A percentile compares a stretch with the other conserved stretches of the same genome.
Conservation (phyloP, 2,797 vertebrate species). For the Limnodromus scolopaceus region DNA sequence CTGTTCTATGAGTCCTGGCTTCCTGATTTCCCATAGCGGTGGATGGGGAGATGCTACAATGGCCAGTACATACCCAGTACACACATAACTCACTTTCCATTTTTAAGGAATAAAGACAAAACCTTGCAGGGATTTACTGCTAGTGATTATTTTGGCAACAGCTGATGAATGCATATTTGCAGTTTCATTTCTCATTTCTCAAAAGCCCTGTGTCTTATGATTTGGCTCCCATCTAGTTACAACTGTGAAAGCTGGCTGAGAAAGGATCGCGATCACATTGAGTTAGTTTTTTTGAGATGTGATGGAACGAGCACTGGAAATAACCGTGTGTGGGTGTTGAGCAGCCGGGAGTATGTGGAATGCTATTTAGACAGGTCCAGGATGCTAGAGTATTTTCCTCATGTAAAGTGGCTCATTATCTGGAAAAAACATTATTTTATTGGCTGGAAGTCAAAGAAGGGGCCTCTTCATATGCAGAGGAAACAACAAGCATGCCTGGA, state of each 20-base stretch:
- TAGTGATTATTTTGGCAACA: slow-evolving; percentile 56
- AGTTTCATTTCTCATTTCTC: slow-evolving; percentile 37
- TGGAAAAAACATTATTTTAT: slow-evolving; percentile 58
- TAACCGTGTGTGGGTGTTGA: slow-evolving; percentile 26
- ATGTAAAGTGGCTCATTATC: slow-evolving; percentile 54
- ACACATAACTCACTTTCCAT: neutral
- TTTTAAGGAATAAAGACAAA: neutral
- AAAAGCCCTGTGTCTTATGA: slow-evolving; percentile 47
- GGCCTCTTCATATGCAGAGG: slow-evolving; percentile 28
- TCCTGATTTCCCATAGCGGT: neutral
- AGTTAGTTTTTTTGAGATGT: neutral
- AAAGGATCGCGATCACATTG: neutral
- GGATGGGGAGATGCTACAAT: neutral
- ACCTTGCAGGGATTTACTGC: slow-evolving; percentile 24
- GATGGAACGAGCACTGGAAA: slow-evolving; percentile 49
- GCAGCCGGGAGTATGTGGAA: slow-evolving; percentile 48
- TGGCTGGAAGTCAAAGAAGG: slow-evolving; percentile 65
- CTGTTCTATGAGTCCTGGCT: neutral
- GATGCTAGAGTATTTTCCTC: slow-evolving; percentile 23
- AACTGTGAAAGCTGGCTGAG: slow-evolving; percentile 51
- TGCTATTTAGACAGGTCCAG: slow-evolving; percentile 51
- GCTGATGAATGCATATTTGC: neutral
- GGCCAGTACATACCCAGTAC: neutral
- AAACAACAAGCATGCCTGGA: slow-evolving; percentile 31
- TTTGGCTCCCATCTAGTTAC: neutral